Conservation (phyloP, 2,888 invertebrate genomes). For the Brachyptera risi region DNA sequence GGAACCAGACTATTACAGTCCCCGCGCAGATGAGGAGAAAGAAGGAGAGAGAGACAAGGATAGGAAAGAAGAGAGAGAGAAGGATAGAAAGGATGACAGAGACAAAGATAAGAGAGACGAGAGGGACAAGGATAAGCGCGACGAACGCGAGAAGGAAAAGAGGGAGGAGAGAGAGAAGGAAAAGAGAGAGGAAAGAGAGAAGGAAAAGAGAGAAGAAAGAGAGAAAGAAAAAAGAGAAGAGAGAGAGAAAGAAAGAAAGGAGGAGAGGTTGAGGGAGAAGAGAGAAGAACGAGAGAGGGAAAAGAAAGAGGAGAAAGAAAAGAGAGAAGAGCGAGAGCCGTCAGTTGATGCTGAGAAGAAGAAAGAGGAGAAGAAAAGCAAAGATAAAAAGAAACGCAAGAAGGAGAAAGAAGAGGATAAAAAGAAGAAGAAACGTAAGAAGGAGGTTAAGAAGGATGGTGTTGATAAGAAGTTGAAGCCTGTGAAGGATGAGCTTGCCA, state of each 20-base stretch:
- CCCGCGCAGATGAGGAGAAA: background rate
- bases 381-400: slow-evolving; percentile 46
- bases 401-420: slow-evolving; percentile 42
- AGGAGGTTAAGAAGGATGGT: no score
- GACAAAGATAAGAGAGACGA: slow-evolving; percentile 44
- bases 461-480: slow-evolving; percentile 51
- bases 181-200: slow-evolving; percentile 42
- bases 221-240: slow-evolving; percentile 45
- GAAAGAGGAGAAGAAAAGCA: slow-evolving; percentile 43
- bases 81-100: slow-evolving; percentile 46
- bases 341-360: slow-evolving; percentile 45
- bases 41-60: slow-evolving; percentile 16
- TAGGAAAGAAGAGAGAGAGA: slow-evolving; percentile 44
- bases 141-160: slow-evolving; percentile 43
- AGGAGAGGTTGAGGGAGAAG: slow-evolving; percentile 46
- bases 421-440: slow-evolving; percentile 43
- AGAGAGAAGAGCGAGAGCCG: slow-evolving; percentile 38
- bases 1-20: background rate
- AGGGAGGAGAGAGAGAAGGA: slow-evolving; percentile 43
- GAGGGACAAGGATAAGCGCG: slow-evolving; percentile 45
- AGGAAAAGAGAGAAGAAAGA: slow-evolving; percentile 45
- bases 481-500: slow-evolving; percentile 31
- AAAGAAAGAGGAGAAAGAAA: slow-evolving; percentile 47
- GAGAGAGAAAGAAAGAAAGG: slow-evolving; percentile 42
- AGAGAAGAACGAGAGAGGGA: slow-evolving; percentile 41